phyloP scores from a whole-genome alignment of 2,888 invertebrate species.

The Geotrupes spiniger region DNA sequence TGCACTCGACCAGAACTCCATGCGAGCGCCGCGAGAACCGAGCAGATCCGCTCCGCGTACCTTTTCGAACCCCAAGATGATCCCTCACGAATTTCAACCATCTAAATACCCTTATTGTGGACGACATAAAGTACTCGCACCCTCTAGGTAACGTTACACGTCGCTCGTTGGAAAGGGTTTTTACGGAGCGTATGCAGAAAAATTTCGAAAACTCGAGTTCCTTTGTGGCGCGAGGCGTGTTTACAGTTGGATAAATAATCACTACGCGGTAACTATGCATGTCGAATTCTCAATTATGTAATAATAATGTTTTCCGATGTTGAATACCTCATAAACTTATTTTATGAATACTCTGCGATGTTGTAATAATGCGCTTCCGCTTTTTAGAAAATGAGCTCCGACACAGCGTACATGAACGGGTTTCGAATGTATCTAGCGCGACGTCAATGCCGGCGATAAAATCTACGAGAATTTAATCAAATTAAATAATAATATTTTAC shows the following conservation, averaged over 20 bases:
- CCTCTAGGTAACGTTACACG: slow-evolving; percentile 22
- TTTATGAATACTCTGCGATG: slow-evolving; percentile 11
- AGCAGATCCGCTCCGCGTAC: slow-evolving; percentile 27
- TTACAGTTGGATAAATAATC: slow-evolving; percentile 1
- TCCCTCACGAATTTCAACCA: slow-evolving; percentile 41
- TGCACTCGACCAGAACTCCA: slow-evolving; percentile 5
- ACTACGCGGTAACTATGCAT: slow-evolving; percentile 16
- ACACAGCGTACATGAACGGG: too few relatives aligned
- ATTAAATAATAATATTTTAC: too few relatives aligned
- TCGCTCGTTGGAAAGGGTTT: too few relatives aligned
- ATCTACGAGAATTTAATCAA: too few relatives aligned
- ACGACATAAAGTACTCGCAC: slow-evolving; percentile 30
- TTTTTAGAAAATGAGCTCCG: slow-evolving; percentile 2
- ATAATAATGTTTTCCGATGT: slow-evolving; percentile 21
- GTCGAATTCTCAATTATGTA: slow-evolving; percentile 22
- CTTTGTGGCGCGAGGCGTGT: background rate
- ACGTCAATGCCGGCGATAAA: too few relatives aligned
- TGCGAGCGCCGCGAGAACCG: slow-evolving; percentile 4
- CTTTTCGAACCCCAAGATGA: slow-evolving; percentile 36
- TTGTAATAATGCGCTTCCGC: slow-evolving; percentile 21
- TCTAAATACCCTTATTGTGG: slow-evolving; percentile 43
- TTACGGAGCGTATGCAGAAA: too few relatives aligned
- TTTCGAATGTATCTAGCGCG: slow-evolving; percentile 3
- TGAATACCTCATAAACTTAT: slow-evolving; percentile 9
- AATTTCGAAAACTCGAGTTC: too few relatives aligned